Conservation (phyloP, 2,888 invertebrate species). For the Lithophane socia region DNA sequence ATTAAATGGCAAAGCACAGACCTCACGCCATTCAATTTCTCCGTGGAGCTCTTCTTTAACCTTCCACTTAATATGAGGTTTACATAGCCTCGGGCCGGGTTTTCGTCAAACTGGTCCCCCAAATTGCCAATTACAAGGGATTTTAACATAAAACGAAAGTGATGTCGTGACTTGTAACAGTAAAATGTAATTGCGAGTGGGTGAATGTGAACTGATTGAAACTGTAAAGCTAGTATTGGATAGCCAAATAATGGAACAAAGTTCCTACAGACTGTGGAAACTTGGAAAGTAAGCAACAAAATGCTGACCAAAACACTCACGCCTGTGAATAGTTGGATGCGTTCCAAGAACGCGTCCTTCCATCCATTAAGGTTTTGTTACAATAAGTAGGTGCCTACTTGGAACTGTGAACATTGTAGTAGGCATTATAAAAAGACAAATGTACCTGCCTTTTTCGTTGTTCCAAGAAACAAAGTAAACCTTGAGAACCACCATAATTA, state of each 20-base stretch:
- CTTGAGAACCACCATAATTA: slow-evolving; percentile 24
- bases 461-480: slow-evolving; percentile 53
- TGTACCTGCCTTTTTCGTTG: not conserved
- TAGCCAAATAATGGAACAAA: slow-evolving; percentile 23
- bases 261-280: slow-evolving; percentile 35
- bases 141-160: slow-evolving; percentile 67
- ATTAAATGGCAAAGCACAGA: slow-evolving; percentile 78
- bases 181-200: slow-evolving; percentile 41
- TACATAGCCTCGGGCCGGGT: slow-evolving; percentile 65
- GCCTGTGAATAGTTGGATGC: slow-evolving; percentile 60
- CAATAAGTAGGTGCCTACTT: slow-evolving; percentile 47
- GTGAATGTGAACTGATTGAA: slow-evolving; percentile 7
- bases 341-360: slow-evolving; percentile 61
- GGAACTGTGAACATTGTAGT: slow-evolving; percentile 31
- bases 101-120: slow-evolving; percentile 69
- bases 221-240: slow-evolving; percentile 18
- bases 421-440: slow-evolving; percentile 38
- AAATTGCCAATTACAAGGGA: slow-evolving; percentile 64
- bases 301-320: slow-evolving; percentile 52
- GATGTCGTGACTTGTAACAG: slow-evolving; percentile 60
- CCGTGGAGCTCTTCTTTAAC: slow-evolving; percentile 72
- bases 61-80: slow-evolving; percentile 74
- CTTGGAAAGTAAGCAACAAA: slow-evolving; percentile 49
- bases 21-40: slow-evolving; percentile 82
- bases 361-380: slow-evolving; percentile 51